These are phyloP conservation scores for Brachypterus glaber DNA, from an alignment of 2,888 invertebrate genomes.

Conservation along the genomic window DNA sequence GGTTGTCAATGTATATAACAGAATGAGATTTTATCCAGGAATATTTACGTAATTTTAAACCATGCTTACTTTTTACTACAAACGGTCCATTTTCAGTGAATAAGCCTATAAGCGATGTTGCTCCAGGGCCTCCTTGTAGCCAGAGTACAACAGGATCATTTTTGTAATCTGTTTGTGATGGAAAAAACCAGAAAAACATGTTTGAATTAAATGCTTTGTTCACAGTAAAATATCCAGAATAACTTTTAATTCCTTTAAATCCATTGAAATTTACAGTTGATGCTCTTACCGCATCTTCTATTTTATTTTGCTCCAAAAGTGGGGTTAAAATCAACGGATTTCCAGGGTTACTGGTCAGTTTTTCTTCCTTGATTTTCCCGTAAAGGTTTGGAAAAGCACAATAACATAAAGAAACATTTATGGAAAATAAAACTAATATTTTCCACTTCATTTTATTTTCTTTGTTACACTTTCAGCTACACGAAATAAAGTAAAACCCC, in stretches of 20 bases:
- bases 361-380: slow-evolving; percentile 17
- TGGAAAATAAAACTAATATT: too few relatives aligned
- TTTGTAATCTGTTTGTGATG: slow-evolving; percentile 49
- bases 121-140: slow-evolving; percentile 82
- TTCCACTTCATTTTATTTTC: too few relatives aligned
- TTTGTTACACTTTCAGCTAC: too few relatives aligned
- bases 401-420: too few relatives aligned
- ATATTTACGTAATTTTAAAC: slow-evolving; percentile 51
- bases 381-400: slow-evolving; percentile 23
- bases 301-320: slow-evolving; percentile 59
- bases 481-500: too few relatives aligned
- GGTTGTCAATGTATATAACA: slow-evolving; percentile 85
- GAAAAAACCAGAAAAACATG: slow-evolving; percentile 89
- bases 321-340: slow-evolving; percentile 69
- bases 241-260: slow-evolving; percentile 53
- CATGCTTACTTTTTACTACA: slow-evolving; percentile 40
- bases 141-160: slow-evolving; percentile 68
- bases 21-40: slow-evolving; percentile 74
- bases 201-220: slow-evolving; percentile 68
- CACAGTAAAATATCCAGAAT: slow-evolving; percentile 78
- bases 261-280: slow-evolving; percentile 49
- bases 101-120: slow-evolving; percentile 67
- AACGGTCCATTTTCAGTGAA: slow-evolving; percentile 73
- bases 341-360: slow-evolving; percentile 34
- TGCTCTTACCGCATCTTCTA: slow-evolving; percentile 51